Evolutionary conservation across 2,113 vertebrate species (phyloP).

Genomic region (Stegastes partitus): DNA sequence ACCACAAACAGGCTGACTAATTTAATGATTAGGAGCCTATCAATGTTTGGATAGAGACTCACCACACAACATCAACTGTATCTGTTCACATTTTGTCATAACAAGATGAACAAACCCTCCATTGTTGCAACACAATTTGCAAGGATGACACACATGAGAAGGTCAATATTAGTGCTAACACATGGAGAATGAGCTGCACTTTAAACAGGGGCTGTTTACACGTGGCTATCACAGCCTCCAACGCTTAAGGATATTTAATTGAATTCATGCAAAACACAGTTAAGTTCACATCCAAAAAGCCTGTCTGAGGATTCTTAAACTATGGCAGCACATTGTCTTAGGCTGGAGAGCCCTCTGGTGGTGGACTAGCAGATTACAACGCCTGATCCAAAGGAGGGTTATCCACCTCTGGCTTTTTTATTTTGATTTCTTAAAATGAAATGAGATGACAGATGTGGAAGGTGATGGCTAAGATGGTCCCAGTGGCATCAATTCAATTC

Average conservation of each 20-base stretch:
- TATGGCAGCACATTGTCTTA: conserved; percentile 3
- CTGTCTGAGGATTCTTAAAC: not conserved
- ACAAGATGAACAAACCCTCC: not conserved
- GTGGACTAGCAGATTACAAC: conserved; percentile 30
- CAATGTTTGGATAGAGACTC: not conserved
- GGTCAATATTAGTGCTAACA: too few relatives aligned
- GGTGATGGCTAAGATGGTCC: too few relatives aligned
- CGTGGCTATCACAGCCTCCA: too few relatives aligned
- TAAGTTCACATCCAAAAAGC: not conserved
- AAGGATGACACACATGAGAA: too few relatives aligned
- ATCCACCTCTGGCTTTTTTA: not conserved
- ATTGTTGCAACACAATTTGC: not conserved
- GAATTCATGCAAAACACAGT: not conserved
- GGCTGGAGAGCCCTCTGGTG: conserved; percentile 55
- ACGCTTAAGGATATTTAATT: too few relatives aligned
- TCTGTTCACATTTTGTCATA: not conserved
- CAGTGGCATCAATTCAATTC: too few relatives aligned
- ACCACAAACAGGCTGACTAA: not conserved
- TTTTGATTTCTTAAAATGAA: not conserved
- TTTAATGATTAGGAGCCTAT: not conserved
- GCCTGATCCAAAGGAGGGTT: not conserved
- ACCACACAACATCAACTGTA: not conserved
- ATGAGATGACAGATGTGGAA: too few relatives aligned
- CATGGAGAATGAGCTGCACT: too few relatives aligned
- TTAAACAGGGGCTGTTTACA: too few relatives aligned